Base-by-base conservation (phyloP, 2,888 invertebrate species). In the Tipula unca region DNA sequence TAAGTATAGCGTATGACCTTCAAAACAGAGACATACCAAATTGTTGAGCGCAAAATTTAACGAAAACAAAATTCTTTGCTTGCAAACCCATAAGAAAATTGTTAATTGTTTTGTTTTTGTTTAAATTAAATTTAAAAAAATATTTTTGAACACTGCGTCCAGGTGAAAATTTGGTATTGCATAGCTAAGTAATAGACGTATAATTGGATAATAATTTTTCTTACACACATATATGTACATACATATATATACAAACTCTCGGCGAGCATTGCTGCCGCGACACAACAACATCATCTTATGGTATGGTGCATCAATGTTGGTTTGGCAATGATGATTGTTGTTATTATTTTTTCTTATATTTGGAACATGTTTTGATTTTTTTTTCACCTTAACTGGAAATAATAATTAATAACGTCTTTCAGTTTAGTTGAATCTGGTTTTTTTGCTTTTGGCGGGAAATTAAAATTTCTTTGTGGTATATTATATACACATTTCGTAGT, bases 121-220 rank as follows among this genome's bases (percentile, higher is more conserved):
- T 82, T 82, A 3, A n/a, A 3, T 48, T 83, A 32, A 32, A 32
- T 83, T 83, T 69, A 69, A 69, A 10, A 69, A 69, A 69, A 69
- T 69, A 69, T 69, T 69, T 69, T 32, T 83, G 29, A n/a, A n/a
- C n/a, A 83, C 29, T n/a, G 6, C 8, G 83, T 17, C 35, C 83
- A 83, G 83, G 83, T 35, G 35, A 83, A 29, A 83, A 83, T 83
- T 83, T 83, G 83, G 83, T 83, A 83, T 83, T 83, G 83, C 83
- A 83, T 83, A 32, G 83, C 83, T 32, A 17, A n/a, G 83, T 83
- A 83, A 83, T 83, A 29, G 83, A 17, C 69, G 25, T 20, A 69
- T 69, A 69, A 69, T 69, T 69, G 69, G 69, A 69, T 69, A 69
- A 69, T 69, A 69, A 69, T 20, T 69, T 69, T 69, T 69, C 69